Base-by-base conservation (phyloP, 2,888 invertebrate genomes). In the Branchipolynoe longqiensis region DNA sequence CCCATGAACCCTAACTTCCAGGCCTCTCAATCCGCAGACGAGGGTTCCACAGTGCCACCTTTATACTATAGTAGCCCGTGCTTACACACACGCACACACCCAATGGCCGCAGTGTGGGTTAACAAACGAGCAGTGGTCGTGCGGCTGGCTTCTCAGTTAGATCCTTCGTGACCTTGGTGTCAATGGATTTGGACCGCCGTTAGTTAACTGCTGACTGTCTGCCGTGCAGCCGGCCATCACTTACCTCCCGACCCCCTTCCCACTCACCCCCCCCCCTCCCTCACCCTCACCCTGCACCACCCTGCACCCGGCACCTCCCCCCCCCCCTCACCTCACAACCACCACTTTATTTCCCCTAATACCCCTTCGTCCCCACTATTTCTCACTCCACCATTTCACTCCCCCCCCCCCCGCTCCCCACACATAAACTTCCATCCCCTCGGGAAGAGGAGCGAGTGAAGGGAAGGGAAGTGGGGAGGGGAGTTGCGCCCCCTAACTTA, bases 151-250 rank as follows among this genome's bases (percentile, higher is more conserved):
- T 38, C 38, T 38, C 38, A n/a, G 14, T 38, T 69, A 69, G 69
- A 69, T 69, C 25, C 69, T 36, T 36, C 33, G 36, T 38, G 69
- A 69, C 69, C 69, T 38, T 31, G 38, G 38, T 36, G 69, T 69
- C 69, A 69, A 69, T 69, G 69, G 69, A 18, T 69, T 69, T 69
- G 69, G 69, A 69, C 69, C 69, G 36, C 69, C 69, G 69, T 69
- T 69, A 69, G 33, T 69, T 69, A 69, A 38, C 18, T 38, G 38
- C 69, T 69, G 69, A 31, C 69, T 69, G 69, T 38, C 22, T 69
- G 69, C 38, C 69, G 69, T 69, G 69, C 69, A 36, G 14, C 69
- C 36, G 14, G 4, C 69, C 33, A 69, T 69, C 69, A 69, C 69
- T 69, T 69, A 69, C 38, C 69, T 36, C 36, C 38, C 31, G 31